Base-by-base conservation (phyloP, 2,888 invertebrate genomes). In the Melanchra persicariae region DNA sequence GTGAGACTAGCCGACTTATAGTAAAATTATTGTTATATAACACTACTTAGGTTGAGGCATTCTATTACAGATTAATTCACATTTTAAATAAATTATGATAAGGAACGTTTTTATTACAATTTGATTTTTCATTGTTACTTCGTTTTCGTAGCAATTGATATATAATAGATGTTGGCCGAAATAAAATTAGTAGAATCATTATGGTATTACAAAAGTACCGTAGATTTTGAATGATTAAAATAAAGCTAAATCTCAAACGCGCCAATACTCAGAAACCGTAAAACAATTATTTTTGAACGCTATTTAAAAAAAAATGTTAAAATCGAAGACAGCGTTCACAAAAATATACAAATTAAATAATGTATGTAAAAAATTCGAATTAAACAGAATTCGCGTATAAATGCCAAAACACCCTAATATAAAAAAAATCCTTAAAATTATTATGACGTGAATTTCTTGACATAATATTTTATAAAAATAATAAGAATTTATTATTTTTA, bases 331-430 rank as follows among this genome's bases (percentile, higher is more conserved):
- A 24, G 22, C 68, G 8, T 61, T 17, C 15, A 34, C 30, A 72
- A 63, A 45, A 49, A 47, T 30, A 26, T 57, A 55, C 34, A 8
- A 30, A 34, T 55, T 34, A 37, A 49, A 64, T 24, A 49, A 57
- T 45, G 10, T 49, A 22, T 24, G 15, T 61, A 43, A 64, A 62
- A 37, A 58, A 22, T 8, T 70, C n/a, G 6, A 61, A 60, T 62
- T 24, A 67, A 55, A 74, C 52, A 62, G 26, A 64, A 55, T 15
- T 77, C 51, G 15, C 55, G 19, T 55, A 58, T 76, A 78, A 83
- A 85, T 85, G 83, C 78, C 75, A 34, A 70, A 70, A 66, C 55
- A 82, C 85, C 85, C 81, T 85, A 83, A 64, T 81, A 30, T 52
- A 66, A 45, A 72, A 55, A n/a, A 64, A 26, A 26, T 9, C 19